Percentiles rank a stretch among this genome's conserved stretches.
These are phyloP conservation scores for Argentina silus DNA, from an alignment of 2,797 vertebrate genomes.

Conservation along the genomic window DNA sequence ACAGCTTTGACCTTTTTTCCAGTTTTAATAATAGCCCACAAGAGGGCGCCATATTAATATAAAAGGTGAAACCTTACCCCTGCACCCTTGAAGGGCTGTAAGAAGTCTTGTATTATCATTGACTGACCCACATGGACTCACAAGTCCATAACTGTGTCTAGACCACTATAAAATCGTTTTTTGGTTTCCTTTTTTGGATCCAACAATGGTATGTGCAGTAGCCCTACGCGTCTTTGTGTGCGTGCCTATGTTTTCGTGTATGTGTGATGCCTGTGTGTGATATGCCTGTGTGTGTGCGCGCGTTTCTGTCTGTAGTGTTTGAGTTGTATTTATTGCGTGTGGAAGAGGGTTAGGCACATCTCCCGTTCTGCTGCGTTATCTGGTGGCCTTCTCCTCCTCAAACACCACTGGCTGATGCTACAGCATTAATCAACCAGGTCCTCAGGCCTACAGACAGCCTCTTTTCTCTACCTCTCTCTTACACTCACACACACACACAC, in stretches of 20 bases:
- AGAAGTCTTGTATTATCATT: background rate
- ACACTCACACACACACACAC: slow-evolving; percentile 8
- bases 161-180: too few relatives aligned
- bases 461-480: background rate
- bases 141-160: too few relatives aligned
- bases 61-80: slow-evolving; percentile 27
- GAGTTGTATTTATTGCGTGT: background rate
- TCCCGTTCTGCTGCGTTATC: slow-evolving; percentile 63
- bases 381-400: slow-evolving; percentile 65
- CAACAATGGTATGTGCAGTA: too few relatives aligned
- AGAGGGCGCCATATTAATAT: slow-evolving; percentile 46
- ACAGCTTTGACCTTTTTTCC: background rate
- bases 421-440: slow-evolving; percentile 74
- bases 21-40: slow-evolving; percentile 25
- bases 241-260: background rate
- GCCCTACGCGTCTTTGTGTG: too few relatives aligned
- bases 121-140: too few relatives aligned
- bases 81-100: background rate
- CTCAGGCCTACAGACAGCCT: slow-evolving; percentile 20
- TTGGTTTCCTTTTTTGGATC: too few relatives aligned
- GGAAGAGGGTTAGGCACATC: slow-evolving; percentile 52
- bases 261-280: background rate
- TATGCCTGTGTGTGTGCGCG: slow-evolving; percentile 14
- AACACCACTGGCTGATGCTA: slow-evolving; percentile 66
- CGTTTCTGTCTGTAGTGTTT: background rate